Evolutionary conservation across 2,888 invertebrate genomes (phyloP), one percentile per base, ranked within the genome.

Genomic region (Ornithoptera priamus): DNA sequence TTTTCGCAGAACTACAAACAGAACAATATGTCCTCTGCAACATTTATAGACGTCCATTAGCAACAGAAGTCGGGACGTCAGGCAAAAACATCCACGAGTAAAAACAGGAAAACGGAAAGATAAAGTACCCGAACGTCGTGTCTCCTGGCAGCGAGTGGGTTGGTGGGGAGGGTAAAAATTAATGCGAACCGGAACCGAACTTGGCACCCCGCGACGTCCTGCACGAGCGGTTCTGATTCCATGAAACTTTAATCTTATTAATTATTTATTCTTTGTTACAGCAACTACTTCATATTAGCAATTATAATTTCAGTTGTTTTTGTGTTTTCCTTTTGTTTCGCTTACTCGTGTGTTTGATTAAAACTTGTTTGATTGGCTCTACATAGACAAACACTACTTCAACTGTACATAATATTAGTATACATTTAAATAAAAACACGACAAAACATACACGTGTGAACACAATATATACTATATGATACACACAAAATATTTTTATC

Each of bases 101-200:
- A 70, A 70, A 70, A 70, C 70, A 70, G 70, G 67, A 70, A 70
- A 70, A 70, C 67, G 70, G 70, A 67, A 67, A 70, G 70, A 70
- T 70, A 70, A 70, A 70, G 67, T 64, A 67, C 57, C 70, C 70
- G 61, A 70, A 70, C 63, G 70, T 67, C 70, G 67, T 67, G 67
- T 70, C 67, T 64, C 58, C 46, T 66, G 66, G 58, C 69, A 53
- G 69, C 36, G 63, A 53, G 53, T 18, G 53, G 53, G 53, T 15
- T 17, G 1, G 50, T 0, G n/a, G 57, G 57, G 57, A 58, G 64
- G 64, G 64, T 53, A 64, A 59, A 67, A 67, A 70, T 70, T 70
- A 70, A 70, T 70, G 70, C 67, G 59, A 56, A 39, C 56, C 70
- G 70, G 70, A 64, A 64, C 50, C 67, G 70, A 70, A 70, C 70